phyloP scores from a whole-genome alignment of 1,140 invertebrate genomes.

The Trigoniulus corallinus region DNA sequence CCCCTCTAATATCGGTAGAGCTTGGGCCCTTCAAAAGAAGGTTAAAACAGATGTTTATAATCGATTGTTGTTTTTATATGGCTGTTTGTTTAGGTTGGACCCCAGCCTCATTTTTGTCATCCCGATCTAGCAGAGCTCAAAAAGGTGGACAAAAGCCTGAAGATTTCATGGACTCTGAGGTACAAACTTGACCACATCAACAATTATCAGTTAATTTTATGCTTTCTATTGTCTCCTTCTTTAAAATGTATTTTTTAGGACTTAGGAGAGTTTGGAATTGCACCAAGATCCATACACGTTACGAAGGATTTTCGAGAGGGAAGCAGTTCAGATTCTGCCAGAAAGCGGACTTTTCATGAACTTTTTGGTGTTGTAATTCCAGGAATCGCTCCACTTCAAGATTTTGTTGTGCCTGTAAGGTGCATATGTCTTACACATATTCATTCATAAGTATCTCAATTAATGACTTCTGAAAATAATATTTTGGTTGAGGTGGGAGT shows the following conservation, averaged over 20 bases:
- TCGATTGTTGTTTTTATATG: no score
- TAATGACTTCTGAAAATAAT: no score
- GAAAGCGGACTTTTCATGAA: conserved; percentile 13
- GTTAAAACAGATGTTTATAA: no score
- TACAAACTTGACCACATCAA: conserved; percentile 18
- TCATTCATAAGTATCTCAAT: no score
- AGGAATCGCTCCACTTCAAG: conserved; percentile 56
- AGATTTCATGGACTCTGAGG: conserved; percentile 98
- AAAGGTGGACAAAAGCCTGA: conserved; percentile 45
- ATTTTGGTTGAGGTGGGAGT: no score
- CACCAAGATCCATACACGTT: conserved; percentile 62
- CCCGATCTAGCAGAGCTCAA: conserved; percentile 42
- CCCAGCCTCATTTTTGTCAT: conserved; percentile 82
- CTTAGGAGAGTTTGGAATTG: conserved; percentile 84
- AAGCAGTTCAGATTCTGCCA: conserved; percentile 11
- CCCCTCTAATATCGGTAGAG: no score
- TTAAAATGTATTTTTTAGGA: conserved; percentile 37
- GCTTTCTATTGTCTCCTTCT: conserved; percentile 3
- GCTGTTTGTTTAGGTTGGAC: conserved; percentile 53
- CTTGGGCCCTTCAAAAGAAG: no score
- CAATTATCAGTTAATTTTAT: conserved; percentile 4
- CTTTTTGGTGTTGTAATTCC: conserved; percentile 52
- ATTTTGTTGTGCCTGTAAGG: conserved; percentile 58
- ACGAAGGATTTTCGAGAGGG: conserved; percentile 46
- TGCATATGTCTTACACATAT: conserved; percentile 21